A percentile compares a stretch with the other conserved stretches of the same genome.
phyloP scores from a whole-genome alignment of 2,113 vertebrate genomes.

The Archocentrus centrarchus region DNA sequence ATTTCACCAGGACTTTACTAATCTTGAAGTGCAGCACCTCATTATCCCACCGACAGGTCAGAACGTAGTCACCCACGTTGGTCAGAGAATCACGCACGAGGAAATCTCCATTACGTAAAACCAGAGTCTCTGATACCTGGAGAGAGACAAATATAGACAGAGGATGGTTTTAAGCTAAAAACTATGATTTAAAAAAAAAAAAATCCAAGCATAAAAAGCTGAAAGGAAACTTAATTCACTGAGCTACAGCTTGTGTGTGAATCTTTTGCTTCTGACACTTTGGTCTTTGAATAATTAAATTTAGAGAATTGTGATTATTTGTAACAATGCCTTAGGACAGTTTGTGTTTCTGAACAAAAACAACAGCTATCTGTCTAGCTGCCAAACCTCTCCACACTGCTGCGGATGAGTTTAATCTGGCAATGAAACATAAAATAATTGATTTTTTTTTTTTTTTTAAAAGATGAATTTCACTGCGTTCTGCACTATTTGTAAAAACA shows the following conservation, averaged over 20 bases:
- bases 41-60: conserved; percentile 94
- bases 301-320: conserved; percentile 44
- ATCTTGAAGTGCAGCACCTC: conserved; percentile 94
- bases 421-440: conserved; percentile 25
- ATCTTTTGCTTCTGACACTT: conserved; percentile 18
- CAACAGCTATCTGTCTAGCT: conserved; percentile 20
- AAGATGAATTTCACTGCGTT: conserved; percentile 29
- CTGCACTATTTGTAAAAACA: conserved; percentile 14
- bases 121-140: conserved; percentile 93
- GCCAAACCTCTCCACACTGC: not conserved
- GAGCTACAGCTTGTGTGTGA: not conserved
- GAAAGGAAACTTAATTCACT: not conserved
- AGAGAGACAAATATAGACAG: not conserved
- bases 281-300: conserved; percentile 45
- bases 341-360: conserved; percentile 40
- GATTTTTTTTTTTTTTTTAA: conserved; percentile 1
- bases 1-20: conserved; percentile 95
- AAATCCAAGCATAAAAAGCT: not conserved
- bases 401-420: conserved; percentile 12
- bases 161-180: not conserved
- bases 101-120: conserved; percentile 92
- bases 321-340: conserved; percentile 17
- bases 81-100: conserved; percentile 94
- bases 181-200: not conserved
- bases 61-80: conserved; percentile 90